phyloP scores from a whole-genome alignment of 1,140 invertebrate genomes.

The Heliconius melpomene region DNA sequence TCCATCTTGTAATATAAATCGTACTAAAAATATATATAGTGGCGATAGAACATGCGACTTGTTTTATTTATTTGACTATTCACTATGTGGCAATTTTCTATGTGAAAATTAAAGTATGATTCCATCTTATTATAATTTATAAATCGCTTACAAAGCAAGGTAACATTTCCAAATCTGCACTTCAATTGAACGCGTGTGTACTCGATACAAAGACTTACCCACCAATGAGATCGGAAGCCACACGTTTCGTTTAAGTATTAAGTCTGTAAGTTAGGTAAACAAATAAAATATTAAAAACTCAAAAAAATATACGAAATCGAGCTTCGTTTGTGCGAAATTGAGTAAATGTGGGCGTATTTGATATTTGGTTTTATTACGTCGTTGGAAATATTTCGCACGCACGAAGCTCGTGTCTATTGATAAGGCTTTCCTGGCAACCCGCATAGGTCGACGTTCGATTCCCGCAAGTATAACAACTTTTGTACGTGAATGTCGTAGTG shows the following conservation, averaged over 20 bases:
- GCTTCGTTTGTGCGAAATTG: conserved; percentile 70
- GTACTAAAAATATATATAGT: conserved; percentile 18
- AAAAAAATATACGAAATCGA: conserved; percentile 67
- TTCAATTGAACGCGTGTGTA: conserved; percentile 62
- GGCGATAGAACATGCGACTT: conserved; percentile 15
- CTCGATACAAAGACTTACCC: conserved; percentile 72
- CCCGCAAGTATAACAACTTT: conserved; percentile 50
- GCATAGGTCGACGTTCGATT: conserved; percentile 58
- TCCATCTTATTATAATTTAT: conserved; percentile 26
- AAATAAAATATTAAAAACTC: conserved; percentile 60
- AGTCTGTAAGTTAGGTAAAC: conserved; percentile 77
- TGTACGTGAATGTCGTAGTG: conserved; percentile 55
- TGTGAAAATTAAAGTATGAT: conserved; percentile 28
- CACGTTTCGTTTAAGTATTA: conserved; percentile 79
- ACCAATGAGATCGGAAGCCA: conserved; percentile 76
- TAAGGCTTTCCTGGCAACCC: conserved; percentile 75
- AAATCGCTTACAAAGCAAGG: conserved; percentile 26
- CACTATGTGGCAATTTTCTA: conserved; percentile 17
- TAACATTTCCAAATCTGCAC: conserved; percentile 59
- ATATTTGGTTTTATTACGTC: conserved; percentile 42
- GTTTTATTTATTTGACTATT: conserved; percentile 18
- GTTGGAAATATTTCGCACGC: conserved; percentile 58
- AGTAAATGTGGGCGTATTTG: conserved; percentile 48
- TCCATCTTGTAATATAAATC: conserved; percentile 12
- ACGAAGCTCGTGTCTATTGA: conserved; percentile 65